Evolutionary conservation across 37 sponge, comb jelly and placozoan species (phyloP).

Genomic region (Aplysina aerophoba): DNA sequence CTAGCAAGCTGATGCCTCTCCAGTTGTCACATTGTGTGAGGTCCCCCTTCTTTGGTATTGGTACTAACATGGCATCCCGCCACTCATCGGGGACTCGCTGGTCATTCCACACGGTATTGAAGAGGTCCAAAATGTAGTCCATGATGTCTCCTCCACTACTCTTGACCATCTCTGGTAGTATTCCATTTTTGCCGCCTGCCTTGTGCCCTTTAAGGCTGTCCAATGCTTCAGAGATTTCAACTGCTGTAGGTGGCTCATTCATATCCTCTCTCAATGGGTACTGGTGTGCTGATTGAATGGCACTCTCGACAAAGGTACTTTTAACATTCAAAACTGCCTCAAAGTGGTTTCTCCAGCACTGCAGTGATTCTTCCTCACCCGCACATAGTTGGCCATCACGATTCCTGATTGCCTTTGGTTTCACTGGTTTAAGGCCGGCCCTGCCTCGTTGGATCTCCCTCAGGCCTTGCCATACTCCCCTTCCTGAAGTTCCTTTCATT

Average conservation of each 20-base stretch:
- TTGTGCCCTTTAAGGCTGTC: slow-evolving; percentile 37
- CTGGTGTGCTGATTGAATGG: slow-evolving; percentile 28
- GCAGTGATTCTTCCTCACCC: too few relatives aligned
- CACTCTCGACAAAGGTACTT: neutral
- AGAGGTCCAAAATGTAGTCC: slow-evolving; percentile 14
- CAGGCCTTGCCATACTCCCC: neutral
- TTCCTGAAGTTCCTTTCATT: neutral
- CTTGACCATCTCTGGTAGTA: slow-evolving; percentile 41
- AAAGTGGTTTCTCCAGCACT: neutral
- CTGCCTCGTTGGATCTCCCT: slow-evolving; percentile 43
- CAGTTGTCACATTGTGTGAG: slow-evolving; percentile 45
- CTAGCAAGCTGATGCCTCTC: slow-evolving; percentile 50
- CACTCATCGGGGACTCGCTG: slow-evolving; percentile 37
- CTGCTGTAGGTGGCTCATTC: slow-evolving; percentile 30
- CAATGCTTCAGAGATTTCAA: slow-evolving; percentile 39
- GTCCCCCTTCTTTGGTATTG: slow-evolving; percentile 45
- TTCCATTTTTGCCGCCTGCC: slow-evolving; percentile 49
- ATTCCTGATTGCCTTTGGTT: neutral
- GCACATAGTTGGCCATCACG: too few relatives aligned
- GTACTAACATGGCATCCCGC: slow-evolving; percentile 42
- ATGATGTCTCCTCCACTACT: slow-evolving; percentile 29
- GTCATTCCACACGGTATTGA: slow-evolving; percentile 38
- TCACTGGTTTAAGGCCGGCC: slow-evolving; percentile 36
- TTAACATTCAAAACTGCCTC: neutral
- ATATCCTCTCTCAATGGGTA: slow-evolving; percentile 29